A percentile compares a stretch with the other conserved stretches of the same genome.
Conservation (phyloP, 2,113 vertebrate genomes). For the Abramis brama region DNA sequence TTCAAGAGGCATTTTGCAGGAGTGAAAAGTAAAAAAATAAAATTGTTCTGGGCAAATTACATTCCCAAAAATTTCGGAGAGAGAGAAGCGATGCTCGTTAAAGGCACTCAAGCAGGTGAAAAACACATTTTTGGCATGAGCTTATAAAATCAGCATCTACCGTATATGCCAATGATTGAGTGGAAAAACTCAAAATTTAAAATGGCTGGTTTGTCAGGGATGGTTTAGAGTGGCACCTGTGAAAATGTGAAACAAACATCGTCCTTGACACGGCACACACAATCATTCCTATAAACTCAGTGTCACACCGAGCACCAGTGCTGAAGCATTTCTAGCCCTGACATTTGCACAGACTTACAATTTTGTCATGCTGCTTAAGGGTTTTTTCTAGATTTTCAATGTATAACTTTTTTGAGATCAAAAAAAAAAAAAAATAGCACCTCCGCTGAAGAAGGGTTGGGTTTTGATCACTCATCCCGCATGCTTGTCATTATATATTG, state of each 20-base stretch:
- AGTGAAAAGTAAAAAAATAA: neutral
- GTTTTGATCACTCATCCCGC: conserved; percentile 3
- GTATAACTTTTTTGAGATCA: neutral
- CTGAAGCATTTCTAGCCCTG: neutral
- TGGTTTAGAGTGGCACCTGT: conserved; percentile 1
- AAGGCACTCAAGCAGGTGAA: neutral
- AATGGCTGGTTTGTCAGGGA: neutral
- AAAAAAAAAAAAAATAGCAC: neutral
- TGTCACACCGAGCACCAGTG: conserved; percentile 1
- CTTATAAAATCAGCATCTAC: neutral
- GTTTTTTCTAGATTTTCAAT: neutral
- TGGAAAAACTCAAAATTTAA: neutral
- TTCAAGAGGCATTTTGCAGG: conserved; percentile 3
- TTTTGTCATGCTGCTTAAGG: neutral
- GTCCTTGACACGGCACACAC: neutral
- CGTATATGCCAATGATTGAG: neutral
- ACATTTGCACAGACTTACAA: conserved; percentile 7
- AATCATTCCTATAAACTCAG: neutral
- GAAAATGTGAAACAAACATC: conserved; percentile 24
- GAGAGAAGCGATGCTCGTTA: neutral
- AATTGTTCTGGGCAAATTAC: neutral
- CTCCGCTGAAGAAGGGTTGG: neutral
- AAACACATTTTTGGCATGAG: neutral
- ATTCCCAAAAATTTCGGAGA: neutral
- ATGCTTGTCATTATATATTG: neutral